Conservation (phyloP, 1,140 invertebrate species). For the Pteromalus puparum region DNA sequence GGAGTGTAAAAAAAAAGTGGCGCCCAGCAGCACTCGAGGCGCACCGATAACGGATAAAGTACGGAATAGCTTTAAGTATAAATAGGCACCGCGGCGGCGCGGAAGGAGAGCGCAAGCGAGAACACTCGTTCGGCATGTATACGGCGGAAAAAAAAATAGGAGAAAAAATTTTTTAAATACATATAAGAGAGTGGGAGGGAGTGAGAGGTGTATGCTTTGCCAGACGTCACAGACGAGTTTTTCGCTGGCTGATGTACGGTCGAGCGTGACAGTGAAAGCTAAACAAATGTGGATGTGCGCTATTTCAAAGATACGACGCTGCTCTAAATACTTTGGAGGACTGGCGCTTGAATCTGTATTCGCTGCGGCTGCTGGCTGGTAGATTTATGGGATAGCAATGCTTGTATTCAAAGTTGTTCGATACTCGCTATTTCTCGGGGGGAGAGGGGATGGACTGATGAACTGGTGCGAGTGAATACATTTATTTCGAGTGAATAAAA, state of each 20-base stretch:
- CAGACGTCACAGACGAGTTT: not conserved
- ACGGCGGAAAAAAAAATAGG: not conserved
- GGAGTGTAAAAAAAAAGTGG: not conserved
- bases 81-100: not conserved
- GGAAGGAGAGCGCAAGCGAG: not conserved
- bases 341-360: not conserved
- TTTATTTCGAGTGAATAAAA: too few relatives aligned
- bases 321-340: not conserved
- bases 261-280: not conserved
- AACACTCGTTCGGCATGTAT: not conserved
- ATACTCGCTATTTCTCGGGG: too few relatives aligned
- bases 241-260: not conserved
- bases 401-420: too few relatives aligned
- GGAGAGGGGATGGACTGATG: not conserved
- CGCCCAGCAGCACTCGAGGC: not conserved
- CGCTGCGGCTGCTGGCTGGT: not conserved
- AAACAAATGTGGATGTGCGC: not conserved
- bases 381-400: not conserved
- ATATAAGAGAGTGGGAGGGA: not conserved
- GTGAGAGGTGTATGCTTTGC: too few relatives aligned
- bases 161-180: not conserved
- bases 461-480: too few relatives aligned
- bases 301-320: not conserved
- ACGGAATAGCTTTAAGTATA: not conserved
- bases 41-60: not conserved